Conservation (phyloP, 2,797 vertebrate species). For the Helarctos malayanus region DNA sequence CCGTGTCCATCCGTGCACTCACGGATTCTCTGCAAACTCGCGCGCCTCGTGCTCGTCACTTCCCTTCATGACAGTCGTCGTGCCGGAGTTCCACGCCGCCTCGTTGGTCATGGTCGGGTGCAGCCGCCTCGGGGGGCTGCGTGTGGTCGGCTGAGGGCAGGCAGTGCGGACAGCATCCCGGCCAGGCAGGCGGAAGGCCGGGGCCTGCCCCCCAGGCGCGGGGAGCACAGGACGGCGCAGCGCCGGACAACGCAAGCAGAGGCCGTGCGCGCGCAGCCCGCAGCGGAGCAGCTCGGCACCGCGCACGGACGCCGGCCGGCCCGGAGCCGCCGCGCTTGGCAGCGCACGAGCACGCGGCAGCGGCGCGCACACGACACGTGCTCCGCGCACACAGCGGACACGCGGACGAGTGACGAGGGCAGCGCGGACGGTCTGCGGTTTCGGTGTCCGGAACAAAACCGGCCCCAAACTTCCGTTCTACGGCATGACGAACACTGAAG, state of each 20-base stretch:
- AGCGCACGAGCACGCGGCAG: no score
- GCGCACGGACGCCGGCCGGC: no score
- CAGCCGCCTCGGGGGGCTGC: background rate
- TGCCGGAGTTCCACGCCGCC: constrained; percentile 79
- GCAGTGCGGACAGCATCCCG: background rate
- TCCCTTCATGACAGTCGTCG: constrained; percentile 69
- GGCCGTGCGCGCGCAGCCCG: no score
- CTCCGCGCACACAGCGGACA: background rate
- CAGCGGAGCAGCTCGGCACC: no score
- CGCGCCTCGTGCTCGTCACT: constrained; percentile 60
- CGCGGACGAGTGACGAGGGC: constrained; percentile 94
- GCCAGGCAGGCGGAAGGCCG: constrained; percentile 1
- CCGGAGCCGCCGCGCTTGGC: no score
- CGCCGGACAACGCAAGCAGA: background rate
- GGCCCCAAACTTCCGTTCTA: constrained; percentile 95
- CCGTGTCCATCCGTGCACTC: background rate
- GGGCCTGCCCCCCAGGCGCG: background rate
- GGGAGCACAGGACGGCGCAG: background rate
- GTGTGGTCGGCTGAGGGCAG: background rate
- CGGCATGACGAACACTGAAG: constrained; percentile 97
- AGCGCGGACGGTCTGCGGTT: constrained; percentile 95
- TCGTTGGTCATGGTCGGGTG: constrained; percentile 51
- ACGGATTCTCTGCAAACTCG: constrained; percentile 14
- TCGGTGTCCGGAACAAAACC: constrained; percentile 96
- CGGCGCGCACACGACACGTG: no score